Conservation (phyloP, 1,140 invertebrate species). For the Macrotrachela quadricornifera region DNA sequence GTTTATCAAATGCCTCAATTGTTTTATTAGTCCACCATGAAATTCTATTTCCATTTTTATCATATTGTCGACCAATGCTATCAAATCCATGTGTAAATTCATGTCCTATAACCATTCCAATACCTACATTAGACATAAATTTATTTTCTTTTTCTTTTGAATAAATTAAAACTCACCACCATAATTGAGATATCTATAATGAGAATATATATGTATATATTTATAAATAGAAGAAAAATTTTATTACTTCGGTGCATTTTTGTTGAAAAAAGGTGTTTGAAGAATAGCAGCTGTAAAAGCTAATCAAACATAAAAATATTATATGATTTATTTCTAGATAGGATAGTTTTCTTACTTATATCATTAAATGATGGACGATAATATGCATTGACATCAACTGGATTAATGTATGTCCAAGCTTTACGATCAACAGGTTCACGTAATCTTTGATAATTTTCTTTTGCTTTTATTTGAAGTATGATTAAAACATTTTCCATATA, state of each 20-base stretch:
- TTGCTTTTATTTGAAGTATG: too few relatives aligned
- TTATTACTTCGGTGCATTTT: slow-evolving; percentile 10
- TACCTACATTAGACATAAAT: too few relatives aligned
- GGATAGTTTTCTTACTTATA: too few relatives aligned
- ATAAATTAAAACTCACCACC: slow-evolving; percentile 32
- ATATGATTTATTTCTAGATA: background rate
- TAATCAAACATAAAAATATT: too few relatives aligned
- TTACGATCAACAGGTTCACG: too few relatives aligned
- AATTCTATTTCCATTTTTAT: slow-evolving; percentile 87
- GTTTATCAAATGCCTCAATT: slow-evolving; percentile 63
- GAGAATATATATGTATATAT: background rate
- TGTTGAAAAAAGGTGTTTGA: slow-evolving; percentile 12
- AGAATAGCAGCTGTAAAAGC: slow-evolving; percentile 12
- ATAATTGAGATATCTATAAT: slow-evolving; percentile 43
- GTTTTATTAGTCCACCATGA: slow-evolving; percentile 93
- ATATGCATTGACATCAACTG: too few relatives aligned
- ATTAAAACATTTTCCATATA: too few relatives aligned
- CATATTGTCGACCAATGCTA: slow-evolving; percentile 61
- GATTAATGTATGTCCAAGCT: too few relatives aligned
- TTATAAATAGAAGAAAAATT: too few relatives aligned
- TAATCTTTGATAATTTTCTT: too few relatives aligned
- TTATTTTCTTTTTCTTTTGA: slow-evolving; percentile 9
- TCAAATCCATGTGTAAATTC: slow-evolving; percentile 67
- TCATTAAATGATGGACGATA: too few relatives aligned
- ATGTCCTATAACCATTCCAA: slow-evolving; percentile 57